Base-by-base conservation (phyloP, 2,113 vertebrate species). In the Ptilorrhoa leucosticta region DNA sequence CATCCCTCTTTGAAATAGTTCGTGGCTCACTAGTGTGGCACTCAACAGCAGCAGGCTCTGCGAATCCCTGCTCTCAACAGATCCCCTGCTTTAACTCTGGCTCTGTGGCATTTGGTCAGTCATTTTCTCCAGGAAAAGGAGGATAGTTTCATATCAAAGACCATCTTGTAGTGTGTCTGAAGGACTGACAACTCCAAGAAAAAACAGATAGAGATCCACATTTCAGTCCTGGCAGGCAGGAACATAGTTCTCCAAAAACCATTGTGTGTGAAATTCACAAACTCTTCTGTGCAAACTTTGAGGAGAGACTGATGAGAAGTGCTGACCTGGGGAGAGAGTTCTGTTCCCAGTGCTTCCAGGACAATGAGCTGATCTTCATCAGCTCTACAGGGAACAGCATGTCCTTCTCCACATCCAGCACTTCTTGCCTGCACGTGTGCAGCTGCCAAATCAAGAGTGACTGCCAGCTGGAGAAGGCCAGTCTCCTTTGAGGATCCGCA, bases 291-390 rank as follows among this genome's bases (percentile, higher is more conserved):
- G 27, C 0, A 0, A 78, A 63, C 73, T 79, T 56, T 18, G 26
- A 68, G 81, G 77, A 93, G 30, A 33, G 17, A n/a, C 11, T 5
- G 44, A 37, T 60, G 84, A 85, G 79, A 86, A 94, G 48, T 44
- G 53, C 87, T 93, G 84, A 75, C 73, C 69, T 87, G 57, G 7
- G 48, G 48, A 53, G 37, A 75, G 27, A 83, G 30, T 68, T 79
- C 53, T 91, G 40, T 40, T 88, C 54, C 23, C 42, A 15, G 7
- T 57, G 40, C 71, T 92, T 78, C 44, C 26, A 72, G 66, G 70
- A 93, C 87, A 88, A 82, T 64, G 77, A 42, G 65, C 65, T 91
- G 90, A 87, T 91, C 90, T 73, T 71, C 45, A 64, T 75, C 90
- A 77, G 75, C 75, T 83, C 83, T 15, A 1, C 37, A 15, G 92